Evolutionary conservation across 2,888 invertebrate species (phyloP).

Genomic region (Liopterus haemorrhoidalis): DNA sequence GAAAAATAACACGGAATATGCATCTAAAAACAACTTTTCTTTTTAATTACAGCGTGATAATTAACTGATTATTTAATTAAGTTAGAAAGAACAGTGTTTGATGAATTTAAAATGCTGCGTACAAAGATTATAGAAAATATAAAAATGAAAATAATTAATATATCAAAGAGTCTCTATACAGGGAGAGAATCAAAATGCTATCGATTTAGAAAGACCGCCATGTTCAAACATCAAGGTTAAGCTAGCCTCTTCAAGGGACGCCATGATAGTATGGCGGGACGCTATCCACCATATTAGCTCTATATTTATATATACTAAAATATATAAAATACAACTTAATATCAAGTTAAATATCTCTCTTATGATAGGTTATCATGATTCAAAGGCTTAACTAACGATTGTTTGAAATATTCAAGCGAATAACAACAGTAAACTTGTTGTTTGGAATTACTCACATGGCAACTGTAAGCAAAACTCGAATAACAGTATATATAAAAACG

Average conservation of each 20-base stretch:
- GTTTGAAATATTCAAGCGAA: too few species aligned
- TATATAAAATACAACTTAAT: too few species aligned
- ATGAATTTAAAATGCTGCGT: slow-evolving; percentile 1
- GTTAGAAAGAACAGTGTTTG: slow-evolving; percentile 5
- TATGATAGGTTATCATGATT: too few species aligned
- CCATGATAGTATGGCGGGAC: slow-evolving; percentile 41
- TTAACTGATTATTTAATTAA: slow-evolving; percentile 12
- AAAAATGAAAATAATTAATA: neutral
- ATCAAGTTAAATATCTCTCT: too few species aligned
- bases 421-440: too few species aligned
- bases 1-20: too few species aligned
- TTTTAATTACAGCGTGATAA: slow-evolving; percentile 10
- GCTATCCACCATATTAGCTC: slow-evolving; percentile 39
- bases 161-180: neutral
- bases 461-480: too few species aligned
- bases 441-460: too few species aligned
- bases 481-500: slow-evolving; percentile 22
- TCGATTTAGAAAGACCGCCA: slow-evolving; percentile 35
- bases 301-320: slow-evolving; percentile 19
- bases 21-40: too few species aligned
- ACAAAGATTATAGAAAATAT: neutral
- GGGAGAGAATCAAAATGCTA: slow-evolving; percentile 20
- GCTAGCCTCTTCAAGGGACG: slow-evolving; percentile 42
- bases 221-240: slow-evolving; percentile 33
- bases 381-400: too few species aligned